Evolutionary conservation across 2,888 invertebrate species (phyloP), one percentile per base, ranked within the genome.

Genomic region (Zhuqinia jingwanae): DNA sequence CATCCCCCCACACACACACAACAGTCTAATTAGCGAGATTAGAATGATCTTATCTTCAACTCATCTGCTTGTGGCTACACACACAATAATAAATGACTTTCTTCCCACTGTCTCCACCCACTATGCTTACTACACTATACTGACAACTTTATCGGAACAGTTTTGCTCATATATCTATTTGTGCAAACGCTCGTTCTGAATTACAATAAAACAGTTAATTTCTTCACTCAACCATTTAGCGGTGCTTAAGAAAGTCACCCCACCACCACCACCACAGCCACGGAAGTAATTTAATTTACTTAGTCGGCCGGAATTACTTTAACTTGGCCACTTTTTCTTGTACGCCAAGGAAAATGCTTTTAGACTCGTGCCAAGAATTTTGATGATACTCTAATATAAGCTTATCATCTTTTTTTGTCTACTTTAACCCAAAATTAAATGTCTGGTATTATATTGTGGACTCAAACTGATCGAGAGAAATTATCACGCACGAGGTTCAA

Each of bases 21-120:
- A 53, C 60, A 27, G 76, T 60, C 22, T 83, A 83, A 83, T 83
- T 83, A 83, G 83, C 20, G n/a, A 83, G 65, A 83, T 83, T 83
- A 76, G 20, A 50, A 50, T 30, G 75, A 82, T 73, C 53, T 30
- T 65, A 65, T 65, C 63, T 13, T n/a, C 8, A 45, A 15, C 22
- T 15, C 58, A 10, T 45, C 25, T 60, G 17, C 22, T 68, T 68
- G n/a, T n/a, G n/a, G n/a, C n/a, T n/a, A n/a, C n/a, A n/a, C n/a
- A n/a, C n/a, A n/a, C n/a, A n/a, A n/a, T n/a, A n/a, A n/a, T n/a
- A n/a, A n/a, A n/a, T n/a, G n/a, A n/a, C n/a, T n/a, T n/a, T n/a
- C n/a, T n/a, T n/a, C n/a, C n/a, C n/a, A n/a, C n/a, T n/a, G n/a
- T n/a, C n/a, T n/a, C n/a, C n/a, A n/a, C n/a, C n/a, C n/a, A n/a